These are phyloP conservation scores for Kuschelorhynchus macadamiae DNA, from an alignment of 2,888 invertebrate species.

Conservation along the genomic window DNA sequence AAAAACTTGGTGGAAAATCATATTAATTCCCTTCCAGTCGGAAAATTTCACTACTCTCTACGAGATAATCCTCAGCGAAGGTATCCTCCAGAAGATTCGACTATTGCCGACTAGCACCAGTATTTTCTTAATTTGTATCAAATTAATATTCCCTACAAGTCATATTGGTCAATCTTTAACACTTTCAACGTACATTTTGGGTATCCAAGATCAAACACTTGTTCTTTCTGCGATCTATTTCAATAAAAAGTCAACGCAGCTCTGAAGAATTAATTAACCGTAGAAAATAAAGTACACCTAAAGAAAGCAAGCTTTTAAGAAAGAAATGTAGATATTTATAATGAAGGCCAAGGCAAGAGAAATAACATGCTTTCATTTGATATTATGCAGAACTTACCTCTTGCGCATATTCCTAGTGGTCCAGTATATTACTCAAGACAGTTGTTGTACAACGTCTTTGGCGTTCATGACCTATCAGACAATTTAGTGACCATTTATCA, in stretches of 20 bases:
- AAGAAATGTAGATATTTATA: conserved; percentile 19
- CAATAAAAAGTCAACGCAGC: conserved; percentile 22
- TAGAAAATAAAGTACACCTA: conserved; percentile 7
- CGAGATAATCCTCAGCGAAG: conserved; percentile 16
- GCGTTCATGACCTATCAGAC: conserved; percentile 16
- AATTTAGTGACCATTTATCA: conserved; percentile 16
- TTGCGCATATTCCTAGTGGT: conserved; percentile 24
- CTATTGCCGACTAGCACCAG: conserved; percentile 14
- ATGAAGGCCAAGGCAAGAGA: conserved; percentile 16
- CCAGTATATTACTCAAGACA: conserved; percentile 30
- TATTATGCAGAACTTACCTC: conserved; percentile 34
- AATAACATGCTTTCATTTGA: conserved; percentile 29
- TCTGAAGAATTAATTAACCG: not conserved
- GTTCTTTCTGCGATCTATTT: conserved; percentile 17
- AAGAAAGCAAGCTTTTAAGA: conserved; percentile 1
- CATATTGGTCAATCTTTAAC: conserved; percentile 22
- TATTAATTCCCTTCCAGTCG: conserved; percentile 1
- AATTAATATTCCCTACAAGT: conserved; percentile 22
- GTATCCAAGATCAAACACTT: conserved; percentile 19
- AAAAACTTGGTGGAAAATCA: conserved; percentile 10
- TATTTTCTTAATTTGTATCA: conserved; percentile 21
- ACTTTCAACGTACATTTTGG: conserved; percentile 22
- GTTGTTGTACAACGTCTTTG: conserved; percentile 32
- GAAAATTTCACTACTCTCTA: conserved; percentile 13
- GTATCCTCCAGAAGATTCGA: conserved; percentile 6